Conservation (phyloP, 2,888 invertebrate genomes). For the Microctonus brassicae region DNA sequence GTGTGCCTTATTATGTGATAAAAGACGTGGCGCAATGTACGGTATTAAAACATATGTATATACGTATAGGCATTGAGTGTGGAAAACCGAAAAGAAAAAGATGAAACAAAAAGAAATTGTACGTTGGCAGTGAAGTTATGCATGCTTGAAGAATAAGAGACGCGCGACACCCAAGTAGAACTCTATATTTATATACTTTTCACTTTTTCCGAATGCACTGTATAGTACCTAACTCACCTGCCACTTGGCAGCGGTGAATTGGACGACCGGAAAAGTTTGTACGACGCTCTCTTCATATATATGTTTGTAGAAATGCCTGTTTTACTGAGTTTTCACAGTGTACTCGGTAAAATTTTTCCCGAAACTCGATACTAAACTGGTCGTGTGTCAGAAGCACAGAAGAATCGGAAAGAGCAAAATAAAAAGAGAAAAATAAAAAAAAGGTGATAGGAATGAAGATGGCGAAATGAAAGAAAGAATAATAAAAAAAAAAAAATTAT, state of each 20-base stretch:
- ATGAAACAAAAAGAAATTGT: background rate
- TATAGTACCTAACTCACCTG: too few relatives aligned
- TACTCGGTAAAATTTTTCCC: conserved; percentile 6
- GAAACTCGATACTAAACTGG: conserved; percentile 23
- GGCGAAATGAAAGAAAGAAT: conserved; percentile 7
- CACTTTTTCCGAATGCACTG: too few relatives aligned
- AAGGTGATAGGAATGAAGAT: background rate
- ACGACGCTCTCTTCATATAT: background rate
- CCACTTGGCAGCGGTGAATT: conserved; percentile 3
- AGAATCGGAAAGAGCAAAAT: background rate
- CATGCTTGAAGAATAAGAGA: background rate
- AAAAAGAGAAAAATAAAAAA: background rate
- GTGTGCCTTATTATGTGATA: too few relatives aligned
- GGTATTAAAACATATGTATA: too few relatives aligned
- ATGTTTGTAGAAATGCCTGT: background rate
- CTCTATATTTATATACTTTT: too few relatives aligned
- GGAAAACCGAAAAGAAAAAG: background rate
- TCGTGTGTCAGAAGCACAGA: too few relatives aligned
- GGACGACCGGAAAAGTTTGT: conserved; percentile 29
- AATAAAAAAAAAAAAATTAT: conserved; percentile 14
- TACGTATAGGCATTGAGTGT: too few relatives aligned
- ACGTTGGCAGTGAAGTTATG: background rate
- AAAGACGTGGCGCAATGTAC: background rate
- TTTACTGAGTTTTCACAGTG: conserved; percentile 11
- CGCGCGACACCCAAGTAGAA: background rate